Conservation (phyloP, 1,140 invertebrate species). For the Drosophila persimilis region DNA sequence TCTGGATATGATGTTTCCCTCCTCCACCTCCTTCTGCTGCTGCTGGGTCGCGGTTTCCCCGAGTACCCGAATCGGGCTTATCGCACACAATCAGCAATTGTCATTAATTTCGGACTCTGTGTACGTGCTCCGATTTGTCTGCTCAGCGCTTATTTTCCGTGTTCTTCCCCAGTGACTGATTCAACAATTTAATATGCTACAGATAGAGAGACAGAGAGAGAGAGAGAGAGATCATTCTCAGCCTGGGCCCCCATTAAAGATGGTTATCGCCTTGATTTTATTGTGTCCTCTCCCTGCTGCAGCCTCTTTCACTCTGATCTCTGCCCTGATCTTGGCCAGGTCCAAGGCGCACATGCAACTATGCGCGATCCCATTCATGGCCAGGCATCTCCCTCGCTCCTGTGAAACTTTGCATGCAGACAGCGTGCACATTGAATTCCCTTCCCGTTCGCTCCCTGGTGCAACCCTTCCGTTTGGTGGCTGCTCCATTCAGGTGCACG, state of each 20-base stretch:
- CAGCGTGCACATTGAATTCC: slow-evolving; percentile 1
- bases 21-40: neutral
- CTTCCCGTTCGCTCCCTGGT: neutral
- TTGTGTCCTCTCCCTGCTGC: slow-evolving; percentile 48
- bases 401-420: slow-evolving; percentile 23
- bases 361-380: slow-evolving; percentile 65
- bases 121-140: slow-evolving; percentile 79
- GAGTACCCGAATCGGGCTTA: slow-evolving; percentile 57
- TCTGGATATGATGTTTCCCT: slow-evolving; percentile 32
- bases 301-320: slow-evolving; percentile 27
- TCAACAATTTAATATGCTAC: slow-evolving; percentile 78
- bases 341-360: slow-evolving; percentile 58
- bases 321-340: slow-evolving; percentile 5
- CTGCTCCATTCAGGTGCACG: slow-evolving; percentile 67
- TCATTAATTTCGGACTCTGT: slow-evolving; percentile 80
- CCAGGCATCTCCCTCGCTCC: neutral
- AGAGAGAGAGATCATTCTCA: slow-evolving; percentile 17
- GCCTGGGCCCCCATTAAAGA: slow-evolving; percentile 46
- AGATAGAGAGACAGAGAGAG: slow-evolving; percentile 8
- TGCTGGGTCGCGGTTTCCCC: slow-evolving; percentile 14
- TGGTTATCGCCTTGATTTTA: slow-evolving; percentile 71
- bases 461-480: slow-evolving; percentile 54
- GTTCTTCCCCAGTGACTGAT: slow-evolving; percentile 59
- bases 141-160: neutral
- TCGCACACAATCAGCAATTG: slow-evolving; percentile 80